Evolutionary conservation across 2,888 invertebrate species (phyloP), one percentile per base, ranked within the genome.

Genomic region (Eilema depressum): DNA sequence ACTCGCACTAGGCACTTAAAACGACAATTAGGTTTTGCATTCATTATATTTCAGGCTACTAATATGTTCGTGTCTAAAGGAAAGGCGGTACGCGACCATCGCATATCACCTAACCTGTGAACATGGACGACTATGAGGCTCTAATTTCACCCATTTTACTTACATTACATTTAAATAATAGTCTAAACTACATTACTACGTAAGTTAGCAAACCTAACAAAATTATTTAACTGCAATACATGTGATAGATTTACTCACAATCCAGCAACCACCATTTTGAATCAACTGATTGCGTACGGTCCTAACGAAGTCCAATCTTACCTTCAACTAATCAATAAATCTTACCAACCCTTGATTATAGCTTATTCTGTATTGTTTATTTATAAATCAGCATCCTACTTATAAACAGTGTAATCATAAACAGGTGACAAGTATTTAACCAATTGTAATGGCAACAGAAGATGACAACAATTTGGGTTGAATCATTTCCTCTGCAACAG

Each of bases 211-310:
- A 47, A 5, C 20, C 7, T 20, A 1, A 17, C 20, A 47, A n/a
- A n/a, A 53, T 10, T 20, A n/a, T 53, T 53, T 41, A 41, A 17
- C 41, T 41, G 3, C 3, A 41, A 41, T 41, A 47, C 20, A 47
- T 20, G n/a, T n/a, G 8, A 25, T 30, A 14, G 10, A 33, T 10
- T n/a, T 41, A 69, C 69, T 69, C 26, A 69, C 69, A 69, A 69
- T 69, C 69, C 69, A 28, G 69, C 69, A 11, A 69, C 41, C n/a
- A 69, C 63, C 69, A 69, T 69, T 63, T 57, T 57, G 4, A 33
- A 20, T 1, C 3, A 28, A 62, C 11, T 14, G 26, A 61, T 56
- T 14, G 20, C 28, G 17, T 26, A 37, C 41, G n/a, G 37, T 28
- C 23, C 26, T 41, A 60, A 28, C 20, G 37, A 26, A n/a, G 12